phyloP scores from a whole-genome alignment of 2,888 invertebrate genomes.

The Folsomia candida region DNA sequence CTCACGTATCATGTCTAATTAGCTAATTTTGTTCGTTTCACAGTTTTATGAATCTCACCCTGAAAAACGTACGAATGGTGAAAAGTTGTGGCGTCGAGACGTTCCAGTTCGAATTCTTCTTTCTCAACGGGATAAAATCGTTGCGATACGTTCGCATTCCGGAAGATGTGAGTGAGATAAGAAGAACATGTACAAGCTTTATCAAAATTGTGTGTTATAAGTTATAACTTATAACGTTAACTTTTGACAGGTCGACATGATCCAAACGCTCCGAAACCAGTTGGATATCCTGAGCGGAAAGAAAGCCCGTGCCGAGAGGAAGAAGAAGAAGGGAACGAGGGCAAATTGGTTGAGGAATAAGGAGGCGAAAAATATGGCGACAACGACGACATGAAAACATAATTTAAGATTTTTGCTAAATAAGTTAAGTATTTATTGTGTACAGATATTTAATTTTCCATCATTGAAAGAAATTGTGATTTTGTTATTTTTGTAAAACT shows the following conservation, averaged over 20 bases:
- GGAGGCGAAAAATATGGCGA: constrained; percentile 27
- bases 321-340: constrained; percentile 29
- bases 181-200: background rate
- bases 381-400: background rate
- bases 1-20: background rate
- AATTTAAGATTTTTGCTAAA: background rate
- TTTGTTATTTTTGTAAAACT: background rate
- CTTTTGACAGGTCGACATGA: constrained; percentile 27
- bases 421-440: background rate
- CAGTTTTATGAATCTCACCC: constrained; percentile 41
- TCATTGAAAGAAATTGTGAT: background rate
- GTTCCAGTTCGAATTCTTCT: constrained; percentile 41
- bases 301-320: constrained; percentile 28
- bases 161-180: constrained; percentile 32
- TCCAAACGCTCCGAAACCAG: constrained; percentile 26
- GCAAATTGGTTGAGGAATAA: constrained; percentile 39
- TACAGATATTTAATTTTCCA: background rate
- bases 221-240: background rate
- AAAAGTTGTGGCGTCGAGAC: constrained; percentile 28
- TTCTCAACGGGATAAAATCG: constrained; percentile 36
- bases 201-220: background rate
- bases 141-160: constrained; percentile 39
- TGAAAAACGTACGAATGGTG: constrained; percentile 33
- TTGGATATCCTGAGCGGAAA: constrained; percentile 39
- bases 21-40: background rate